Percentiles rank a stretch among this genome's conserved stretches.
Evolutionary conservation across 2,797 vertebrate species (phyloP).

Genomic region (Arctocebus calabarensis): DNA sequence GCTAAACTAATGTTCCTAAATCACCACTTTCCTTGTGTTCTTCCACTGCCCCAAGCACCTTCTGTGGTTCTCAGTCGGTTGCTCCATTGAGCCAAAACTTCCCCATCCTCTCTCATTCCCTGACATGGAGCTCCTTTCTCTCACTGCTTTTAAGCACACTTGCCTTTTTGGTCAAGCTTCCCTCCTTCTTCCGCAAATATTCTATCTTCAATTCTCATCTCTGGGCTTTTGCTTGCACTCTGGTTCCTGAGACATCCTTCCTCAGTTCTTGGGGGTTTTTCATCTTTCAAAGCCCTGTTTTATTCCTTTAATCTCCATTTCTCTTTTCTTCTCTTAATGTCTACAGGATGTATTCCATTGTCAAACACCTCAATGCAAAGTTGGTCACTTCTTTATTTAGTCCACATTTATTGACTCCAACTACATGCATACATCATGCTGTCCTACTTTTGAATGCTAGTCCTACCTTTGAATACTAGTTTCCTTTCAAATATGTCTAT

Average conservation of each 20-base stretch:
- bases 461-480: background rate
- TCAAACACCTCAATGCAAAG: background rate
- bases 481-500: conserved; percentile 27
- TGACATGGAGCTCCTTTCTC: fast-evolving
- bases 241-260: background rate
- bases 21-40: background rate
- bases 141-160: background rate
- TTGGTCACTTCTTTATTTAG: background rate
- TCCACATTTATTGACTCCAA: background rate
- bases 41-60: background rate
- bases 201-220: background rate
- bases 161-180: background rate
- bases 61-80: fast-evolving
- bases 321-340: background rate
- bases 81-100: background rate
- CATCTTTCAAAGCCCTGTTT: background rate
- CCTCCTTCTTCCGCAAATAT: background rate
- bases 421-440: background rate
- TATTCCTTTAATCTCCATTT: background rate
- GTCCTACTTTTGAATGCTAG: background rate
- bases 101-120: background rate
- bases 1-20: conserved; percentile 32
- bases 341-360: background rate
- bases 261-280: background rate
- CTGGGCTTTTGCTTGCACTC: background rate